Base-by-base conservation (phyloP, 2,797 vertebrate species). In the Takifugu ocellatus region DNA sequence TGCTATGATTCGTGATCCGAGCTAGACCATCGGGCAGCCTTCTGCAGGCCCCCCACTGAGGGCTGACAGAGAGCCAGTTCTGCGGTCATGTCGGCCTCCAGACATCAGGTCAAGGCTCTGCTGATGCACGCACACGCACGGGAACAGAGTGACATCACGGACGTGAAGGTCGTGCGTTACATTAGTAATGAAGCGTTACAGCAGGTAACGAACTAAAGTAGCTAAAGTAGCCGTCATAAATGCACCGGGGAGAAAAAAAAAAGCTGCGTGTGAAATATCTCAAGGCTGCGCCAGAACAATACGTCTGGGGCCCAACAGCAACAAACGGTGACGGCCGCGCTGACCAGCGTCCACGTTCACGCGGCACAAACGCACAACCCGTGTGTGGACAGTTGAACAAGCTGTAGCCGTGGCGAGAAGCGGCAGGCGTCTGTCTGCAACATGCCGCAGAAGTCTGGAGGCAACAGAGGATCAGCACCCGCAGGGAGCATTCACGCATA, bases 391-490 rank as follows among this genome's bases (percentile, higher is more conserved):
- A 42, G 24, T 21, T 49, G 5, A 51, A 56, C 48, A 65, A 64
- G 58, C 24, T 61, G 51, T 25, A 69, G 58, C 50, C 36, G 45
- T 3, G 26, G 43, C 36, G 39, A 58, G 49, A 68, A 75, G 63
- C 45, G 68, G n/a, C 49, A 56, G 43, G 8, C 46, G 26, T 71
- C 71, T 39, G 36, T 39, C 36, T 75, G 62, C 58, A 62, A 39
- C 39, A 45, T 61, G 67, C 76, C 72, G 75, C 57, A 75, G 43
- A 69, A 51, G 70, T 75, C 67, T 68, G 60, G 48, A 68, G 72
- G 83, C 75, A 85, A 81, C 72, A 59, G 46, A 68, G 58, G 52
- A 66, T 63, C 46, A 17, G 77, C 60, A 79, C 75, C 65, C 60
- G 29, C 44, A 57, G 36, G 51, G 31, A 60, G 69, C 39, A 59